A percentile compares a stretch with the other conserved stretches of the same genome.
Evolutionary conservation across 1,140 invertebrate genomes (phyloP).

Genomic region (Tetraneura akinire): DNA sequence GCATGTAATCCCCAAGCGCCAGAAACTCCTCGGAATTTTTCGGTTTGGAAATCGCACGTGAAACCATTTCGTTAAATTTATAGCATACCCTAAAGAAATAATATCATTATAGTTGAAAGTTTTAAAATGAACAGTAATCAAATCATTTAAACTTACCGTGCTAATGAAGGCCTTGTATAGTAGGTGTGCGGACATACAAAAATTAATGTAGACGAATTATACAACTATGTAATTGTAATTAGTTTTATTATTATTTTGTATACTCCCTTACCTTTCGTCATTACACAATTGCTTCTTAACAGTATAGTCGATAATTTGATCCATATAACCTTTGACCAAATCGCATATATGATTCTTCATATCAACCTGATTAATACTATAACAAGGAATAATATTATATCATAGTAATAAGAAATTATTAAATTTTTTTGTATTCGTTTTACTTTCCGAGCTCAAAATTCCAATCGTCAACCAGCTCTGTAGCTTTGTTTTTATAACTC

Average conservation of each 20-base stretch:
- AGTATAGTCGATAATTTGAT: conserved; percentile 30
- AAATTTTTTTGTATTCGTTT: background rate
- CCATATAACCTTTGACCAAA: conserved; percentile 24
- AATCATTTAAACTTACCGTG: conserved; percentile 29
- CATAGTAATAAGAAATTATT: background rate
- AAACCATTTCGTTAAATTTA: conserved; percentile 55
- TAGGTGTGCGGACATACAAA: background rate
- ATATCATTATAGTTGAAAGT: conserved; percentile 34
- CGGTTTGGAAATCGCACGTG: conserved; percentile 66
- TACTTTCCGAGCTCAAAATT: conserved; percentile 53
- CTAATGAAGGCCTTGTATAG: conserved; percentile 21
- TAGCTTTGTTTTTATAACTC: conserved; percentile 40
- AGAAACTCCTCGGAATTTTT: conserved; percentile 71
- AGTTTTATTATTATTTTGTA: too few relatives aligned
- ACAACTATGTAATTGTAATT: too few relatives aligned
- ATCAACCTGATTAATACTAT: conserved; percentile 8
- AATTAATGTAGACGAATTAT: background rate
- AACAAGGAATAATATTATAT: background rate
- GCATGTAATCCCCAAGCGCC: conserved; percentile 69
- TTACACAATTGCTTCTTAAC: conserved; percentile 17
- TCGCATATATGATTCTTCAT: conserved; percentile 36
- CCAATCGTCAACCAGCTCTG: conserved; percentile 37
- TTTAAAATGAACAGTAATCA: background rate
- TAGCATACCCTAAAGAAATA: conserved; percentile 42
- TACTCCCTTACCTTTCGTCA: background rate